Conservation (phyloP, 92 coral and sea anemone genomes). For the Micromussa lordhowensis region DNA sequence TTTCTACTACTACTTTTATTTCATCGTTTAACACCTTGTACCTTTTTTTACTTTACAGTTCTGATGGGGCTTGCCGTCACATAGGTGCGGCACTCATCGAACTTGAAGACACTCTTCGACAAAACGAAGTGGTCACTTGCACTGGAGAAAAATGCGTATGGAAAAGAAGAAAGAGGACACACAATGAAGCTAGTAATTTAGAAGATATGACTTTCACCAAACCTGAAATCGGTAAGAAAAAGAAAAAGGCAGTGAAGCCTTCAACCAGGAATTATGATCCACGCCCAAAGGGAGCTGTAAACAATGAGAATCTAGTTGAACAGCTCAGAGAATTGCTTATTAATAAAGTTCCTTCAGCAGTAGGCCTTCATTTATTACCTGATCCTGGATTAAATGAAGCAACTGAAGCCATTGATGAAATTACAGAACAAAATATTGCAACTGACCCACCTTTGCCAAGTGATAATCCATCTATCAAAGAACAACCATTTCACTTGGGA, state of each 20-base stretch:
- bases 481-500: too few species aligned
- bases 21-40: neutral
- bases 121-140: constrained; percentile 33
- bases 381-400: constrained; percentile 32
- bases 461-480: too few species aligned
- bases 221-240: constrained; percentile 28
- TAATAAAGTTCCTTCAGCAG: constrained; percentile 25
- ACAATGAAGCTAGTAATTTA: constrained; percentile 1
- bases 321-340: constrained; percentile 23
- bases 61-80: constrained; percentile 57
- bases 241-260: constrained; percentile 29
- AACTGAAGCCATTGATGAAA: constrained; percentile 17
- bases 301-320: constrained; percentile 12
- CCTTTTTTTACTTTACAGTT: constrained; percentile 13
- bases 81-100: constrained; percentile 43
- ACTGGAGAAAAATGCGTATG: constrained; percentile 38
- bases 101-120: too few species aligned
- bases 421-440: constrained; percentile 14
- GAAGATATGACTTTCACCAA: constrained; percentile 28
- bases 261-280: constrained; percentile 43
- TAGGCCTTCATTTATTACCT: constrained; percentile 41
- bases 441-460: too few species aligned
- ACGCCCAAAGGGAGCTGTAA: constrained; percentile 20
- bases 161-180: constrained; percentile 28
- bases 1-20: neutral